Evolutionary conservation across 2,797 vertebrate genomes (phyloP).

Genomic region (Halcyon smyrnensis): DNA sequence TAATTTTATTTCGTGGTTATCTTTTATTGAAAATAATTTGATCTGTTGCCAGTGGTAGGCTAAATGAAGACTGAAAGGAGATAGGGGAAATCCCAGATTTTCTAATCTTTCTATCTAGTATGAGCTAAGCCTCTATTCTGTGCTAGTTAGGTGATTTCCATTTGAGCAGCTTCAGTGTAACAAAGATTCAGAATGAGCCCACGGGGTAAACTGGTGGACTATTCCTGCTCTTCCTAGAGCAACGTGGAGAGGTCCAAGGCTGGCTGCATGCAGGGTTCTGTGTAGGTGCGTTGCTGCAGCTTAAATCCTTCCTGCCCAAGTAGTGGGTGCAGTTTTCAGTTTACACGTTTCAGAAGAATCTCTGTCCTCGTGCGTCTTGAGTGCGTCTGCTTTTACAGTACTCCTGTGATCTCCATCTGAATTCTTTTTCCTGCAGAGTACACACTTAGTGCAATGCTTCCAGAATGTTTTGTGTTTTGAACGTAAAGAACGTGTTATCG

Average conservation of each 20-base stretch:
- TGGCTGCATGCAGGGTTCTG: not conserved
- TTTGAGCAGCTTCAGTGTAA: not conserved
- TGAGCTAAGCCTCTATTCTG: slow-evolving; percentile 25
- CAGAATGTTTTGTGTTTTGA: slow-evolving; percentile 23
- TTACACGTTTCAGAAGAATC: not conserved
- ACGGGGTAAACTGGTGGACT: not conserved
- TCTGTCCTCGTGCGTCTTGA: not conserved
- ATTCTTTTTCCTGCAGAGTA: not conserved
- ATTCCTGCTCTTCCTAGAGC: not conserved
- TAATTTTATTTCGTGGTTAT: slow-evolving; percentile 53
- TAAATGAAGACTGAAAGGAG: not conserved
- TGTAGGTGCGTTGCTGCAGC: not conserved
- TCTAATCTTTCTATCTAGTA: slow-evolving; percentile 33
- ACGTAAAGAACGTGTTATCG: slow-evolving; percentile 15
- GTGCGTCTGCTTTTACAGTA: not conserved
- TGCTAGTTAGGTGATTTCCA: slow-evolving; percentile 46
- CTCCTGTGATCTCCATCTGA: not conserved
- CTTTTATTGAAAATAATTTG: not conserved
- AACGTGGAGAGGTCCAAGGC: not conserved
- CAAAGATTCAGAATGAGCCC: not conserved
- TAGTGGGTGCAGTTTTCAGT: not conserved
- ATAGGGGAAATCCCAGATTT: slow-evolving; percentile 26
- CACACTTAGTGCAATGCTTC: not conserved
- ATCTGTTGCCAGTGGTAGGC: not conserved
- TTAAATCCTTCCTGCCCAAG: not conserved